Evolutionary conservation across 1,140 invertebrate species (phyloP).

Genomic region (Nasonia longicornis): DNA sequence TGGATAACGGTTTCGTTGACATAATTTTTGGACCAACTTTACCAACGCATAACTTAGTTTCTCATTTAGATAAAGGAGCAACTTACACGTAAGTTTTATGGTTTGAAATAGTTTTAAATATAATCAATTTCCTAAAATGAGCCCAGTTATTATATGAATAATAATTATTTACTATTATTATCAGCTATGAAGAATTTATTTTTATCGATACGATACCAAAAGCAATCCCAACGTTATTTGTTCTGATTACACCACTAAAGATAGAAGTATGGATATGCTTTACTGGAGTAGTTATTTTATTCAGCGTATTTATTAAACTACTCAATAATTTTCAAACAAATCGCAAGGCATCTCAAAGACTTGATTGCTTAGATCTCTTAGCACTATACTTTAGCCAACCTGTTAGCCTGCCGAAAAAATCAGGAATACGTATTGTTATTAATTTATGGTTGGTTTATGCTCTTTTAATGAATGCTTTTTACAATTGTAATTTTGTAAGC

Average conservation of each 20-base stretch:
- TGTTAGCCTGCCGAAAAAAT: not conserved
- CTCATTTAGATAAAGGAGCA: slow-evolving; percentile 9
- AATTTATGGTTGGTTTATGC: not conserved
- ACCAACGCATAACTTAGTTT: not conserved
- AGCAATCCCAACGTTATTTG: not conserved
- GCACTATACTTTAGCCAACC: not conserved
- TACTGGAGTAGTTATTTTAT: not conserved
- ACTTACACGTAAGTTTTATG: not conserved
- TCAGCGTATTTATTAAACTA: not conserved
- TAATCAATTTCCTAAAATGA: not conserved
- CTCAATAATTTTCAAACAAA: not conserved
- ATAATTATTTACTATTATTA: not conserved
- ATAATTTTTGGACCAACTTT: slow-evolving; percentile 6
- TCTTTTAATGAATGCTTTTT: slow-evolving; percentile 9
- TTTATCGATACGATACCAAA: slow-evolving; percentile 9
- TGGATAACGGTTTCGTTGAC: slow-evolving; percentile 1
- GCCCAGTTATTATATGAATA: too few relatives aligned
- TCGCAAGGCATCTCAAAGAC: not conserved
- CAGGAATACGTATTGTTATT: not conserved
- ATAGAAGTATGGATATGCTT: slow-evolving; percentile 17
- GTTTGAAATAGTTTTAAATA: not conserved
- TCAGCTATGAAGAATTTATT: slow-evolving; percentile 17
- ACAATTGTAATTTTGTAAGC: slow-evolving; percentile 29
- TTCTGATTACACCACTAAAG: not conserved
- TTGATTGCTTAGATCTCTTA: not conserved